phyloP scores from a whole-genome alignment of 2,113 vertebrate species.

The Vidua macroura region DNA sequence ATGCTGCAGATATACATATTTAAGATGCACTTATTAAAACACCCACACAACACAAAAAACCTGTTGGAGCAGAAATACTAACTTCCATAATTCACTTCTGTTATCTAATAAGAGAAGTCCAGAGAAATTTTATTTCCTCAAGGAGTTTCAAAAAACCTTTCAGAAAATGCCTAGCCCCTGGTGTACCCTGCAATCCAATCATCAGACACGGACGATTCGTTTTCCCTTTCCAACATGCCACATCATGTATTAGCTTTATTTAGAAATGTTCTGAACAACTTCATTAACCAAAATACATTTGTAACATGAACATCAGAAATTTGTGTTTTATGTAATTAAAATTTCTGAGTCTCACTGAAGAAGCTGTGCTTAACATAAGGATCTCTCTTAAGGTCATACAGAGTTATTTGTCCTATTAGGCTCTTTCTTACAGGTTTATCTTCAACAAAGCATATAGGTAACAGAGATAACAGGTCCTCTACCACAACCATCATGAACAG shows the following conservation, averaged over 20 bases:
- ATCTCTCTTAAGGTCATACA: neutral
- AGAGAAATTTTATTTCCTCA: neutral
- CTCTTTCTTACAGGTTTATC: neutral
- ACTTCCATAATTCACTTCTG: neutral
- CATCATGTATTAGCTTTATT: neutral
- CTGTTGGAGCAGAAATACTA: neutral
- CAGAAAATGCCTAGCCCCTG: neutral
- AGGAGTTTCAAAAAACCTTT: neutral
- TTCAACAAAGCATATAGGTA: neutral
- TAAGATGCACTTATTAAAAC: neutral
- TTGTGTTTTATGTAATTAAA: fast-evolving
- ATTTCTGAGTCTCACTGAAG: neutral
- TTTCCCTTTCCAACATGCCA: neutral
- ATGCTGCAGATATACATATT: neutral
- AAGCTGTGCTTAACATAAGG: neutral
- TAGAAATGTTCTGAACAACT: neutral
- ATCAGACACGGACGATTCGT: fast-evolving
- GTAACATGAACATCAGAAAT: neutral
- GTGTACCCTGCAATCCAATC: neutral
- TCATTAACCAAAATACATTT: neutral
- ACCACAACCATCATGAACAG: neutral
- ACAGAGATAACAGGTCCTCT: neutral
- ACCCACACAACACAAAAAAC: neutral
- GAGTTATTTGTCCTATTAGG: neutral
- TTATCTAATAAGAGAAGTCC: neutral